Percentiles rank a stretch among this genome's conserved stretches.
Conservation (phyloP, 2,797 vertebrate genomes). For the Gorsachius magnificus region DNA sequence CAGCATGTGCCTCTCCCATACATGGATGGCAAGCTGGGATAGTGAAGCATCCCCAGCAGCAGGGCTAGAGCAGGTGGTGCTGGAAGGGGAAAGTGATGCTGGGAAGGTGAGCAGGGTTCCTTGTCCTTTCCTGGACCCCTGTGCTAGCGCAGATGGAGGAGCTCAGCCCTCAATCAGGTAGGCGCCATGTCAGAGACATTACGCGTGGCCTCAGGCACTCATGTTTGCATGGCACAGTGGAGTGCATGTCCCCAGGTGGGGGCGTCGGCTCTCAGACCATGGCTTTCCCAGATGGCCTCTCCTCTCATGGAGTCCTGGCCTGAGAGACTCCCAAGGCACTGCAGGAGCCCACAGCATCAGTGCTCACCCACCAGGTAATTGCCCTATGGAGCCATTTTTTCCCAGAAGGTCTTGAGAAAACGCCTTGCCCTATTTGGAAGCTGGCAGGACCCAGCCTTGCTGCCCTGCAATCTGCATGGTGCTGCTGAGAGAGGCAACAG, state of each 20-base stretch:
- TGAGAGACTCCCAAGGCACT: not conserved
- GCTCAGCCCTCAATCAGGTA: not conserved
- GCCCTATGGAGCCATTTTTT: not conserved
- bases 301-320: not conserved
- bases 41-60: not conserved
- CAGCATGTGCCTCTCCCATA: not conserved
- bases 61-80: not conserved
- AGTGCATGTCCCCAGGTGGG: fast-evolving
- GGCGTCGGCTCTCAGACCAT: not conserved
- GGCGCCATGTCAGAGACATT: fast-evolving
- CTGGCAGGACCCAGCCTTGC: not conserved
- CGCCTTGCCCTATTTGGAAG: fast-evolving
- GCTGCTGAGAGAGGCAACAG: not conserved
- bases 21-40: not conserved
- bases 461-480: not conserved
- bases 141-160: not conserved
- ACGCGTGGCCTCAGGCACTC: fast-evolving
- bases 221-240: not conserved
- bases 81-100: not conserved
- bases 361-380: not conserved
- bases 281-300: not conserved
- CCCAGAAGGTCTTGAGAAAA: not conserved
- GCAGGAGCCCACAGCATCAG: not conserved
- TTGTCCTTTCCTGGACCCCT: not conserved
- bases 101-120: not conserved